Conservation (phyloP, 2,113 vertebrate species). For the Gambusia holbrooki region DNA sequence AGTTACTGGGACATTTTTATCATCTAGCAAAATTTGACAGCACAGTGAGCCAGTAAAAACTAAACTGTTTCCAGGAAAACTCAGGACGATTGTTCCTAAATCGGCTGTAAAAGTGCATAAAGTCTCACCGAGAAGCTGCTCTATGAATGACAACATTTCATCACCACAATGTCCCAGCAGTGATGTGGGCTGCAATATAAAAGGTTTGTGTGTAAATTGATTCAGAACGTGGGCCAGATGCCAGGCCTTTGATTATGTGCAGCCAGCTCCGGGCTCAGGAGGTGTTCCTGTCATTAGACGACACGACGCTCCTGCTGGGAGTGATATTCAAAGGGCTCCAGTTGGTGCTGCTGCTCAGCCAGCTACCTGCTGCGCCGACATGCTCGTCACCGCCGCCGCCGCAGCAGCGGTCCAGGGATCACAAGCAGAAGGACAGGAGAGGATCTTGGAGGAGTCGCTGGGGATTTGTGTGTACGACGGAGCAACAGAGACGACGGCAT, state of each 20-base stretch:
- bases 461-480: constrained; percentile 2
- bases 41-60: background rate
- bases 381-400: constrained; percentile 37
- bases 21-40: too few species aligned
- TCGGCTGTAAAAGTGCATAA: background rate
- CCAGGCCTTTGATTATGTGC: constrained; percentile 49
- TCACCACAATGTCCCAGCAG: background rate
- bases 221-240: constrained; percentile 16
- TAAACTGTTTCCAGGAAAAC: background rate
- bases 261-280: constrained; percentile 41
- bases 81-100: background rate
- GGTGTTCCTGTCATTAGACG: constrained; percentile 56
- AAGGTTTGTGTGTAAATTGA: constrained; percentile 18
- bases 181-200: constrained; percentile 1
- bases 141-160: background rate
- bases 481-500: background rate
- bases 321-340: constrained; percentile 53
- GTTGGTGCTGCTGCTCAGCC: constrained; percentile 46
- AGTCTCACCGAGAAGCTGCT: background rate
- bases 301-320: constrained; percentile 59
- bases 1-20: too few species aligned
- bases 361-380: constrained; percentile 62
- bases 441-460: background rate
- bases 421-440: constrained; percentile 10
- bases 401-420: constrained; percentile 40